A percentile compares a stretch with the other conserved stretches of the same genome.
Conservation (phyloP, 1,140 invertebrate genomes). For the Meteorus sp. region DNA sequence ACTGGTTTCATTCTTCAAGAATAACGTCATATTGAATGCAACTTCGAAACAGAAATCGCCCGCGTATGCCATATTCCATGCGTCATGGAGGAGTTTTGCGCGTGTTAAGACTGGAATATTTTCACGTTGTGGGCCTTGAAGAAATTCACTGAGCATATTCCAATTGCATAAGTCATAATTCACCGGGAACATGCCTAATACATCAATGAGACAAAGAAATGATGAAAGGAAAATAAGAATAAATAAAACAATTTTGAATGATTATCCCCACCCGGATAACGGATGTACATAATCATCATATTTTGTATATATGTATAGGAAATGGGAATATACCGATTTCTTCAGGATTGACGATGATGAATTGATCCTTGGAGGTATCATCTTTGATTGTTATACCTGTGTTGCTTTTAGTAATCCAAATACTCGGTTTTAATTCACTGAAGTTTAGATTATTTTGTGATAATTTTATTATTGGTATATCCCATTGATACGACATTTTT, state of each 20-base stretch:
- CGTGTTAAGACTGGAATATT: slow-evolving; percentile 71
- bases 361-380: slow-evolving; percentile 61
- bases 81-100: slow-evolving; percentile 76
- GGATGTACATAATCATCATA: no score
- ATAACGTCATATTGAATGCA: slow-evolving; percentile 75
- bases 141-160: slow-evolving; percentile 69
- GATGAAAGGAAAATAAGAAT: neutral
- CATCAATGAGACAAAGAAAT: slow-evolving; percentile 10
- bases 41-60: slow-evolving; percentile 71
- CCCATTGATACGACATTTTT: slow-evolving; percentile 66
- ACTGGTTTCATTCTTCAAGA: slow-evolving; percentile 69
- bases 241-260: neutral
- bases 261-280: neutral
- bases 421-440: slow-evolving; percentile 55
- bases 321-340: slow-evolving; percentile 67
- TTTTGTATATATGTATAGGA: neutral
- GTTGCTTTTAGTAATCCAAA: slow-evolving; percentile 65
- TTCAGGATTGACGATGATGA: slow-evolving; percentile 78
- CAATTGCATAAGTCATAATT: slow-evolving; percentile 82
- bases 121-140: slow-evolving; percentile 61
- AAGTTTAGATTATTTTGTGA: slow-evolving; percentile 63
- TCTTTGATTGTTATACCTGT: slow-evolving; percentile 49
- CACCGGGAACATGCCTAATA: slow-evolving; percentile 74
- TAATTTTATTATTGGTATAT: slow-evolving; percentile 67
- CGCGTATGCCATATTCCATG: slow-evolving; percentile 78